These are phyloP conservation scores for Callinectes sapidus DNA, from an alignment of 2,888 invertebrate genomes.

Conservation along the genomic window DNA sequence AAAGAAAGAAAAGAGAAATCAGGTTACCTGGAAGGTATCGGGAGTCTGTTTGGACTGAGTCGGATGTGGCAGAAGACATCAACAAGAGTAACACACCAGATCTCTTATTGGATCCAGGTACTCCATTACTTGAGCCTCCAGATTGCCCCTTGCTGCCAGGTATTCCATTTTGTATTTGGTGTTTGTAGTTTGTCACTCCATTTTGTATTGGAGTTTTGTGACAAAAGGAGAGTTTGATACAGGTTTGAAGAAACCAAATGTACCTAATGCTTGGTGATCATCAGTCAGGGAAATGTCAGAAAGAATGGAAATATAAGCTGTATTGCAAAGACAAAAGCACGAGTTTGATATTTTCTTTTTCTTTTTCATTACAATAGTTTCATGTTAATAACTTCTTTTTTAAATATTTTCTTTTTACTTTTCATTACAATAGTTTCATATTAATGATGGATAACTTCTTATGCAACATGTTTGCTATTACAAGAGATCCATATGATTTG, in stretches of 20 bases:
- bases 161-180: neutral
- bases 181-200: neutral
- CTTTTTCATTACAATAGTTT: too few species aligned
- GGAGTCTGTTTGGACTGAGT: conserved; percentile 54
- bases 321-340: neutral
- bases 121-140: neutral
- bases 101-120: conserved; percentile 23
- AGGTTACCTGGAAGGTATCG: conserved; percentile 62
- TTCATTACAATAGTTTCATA: too few species aligned
- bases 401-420: too few species aligned
- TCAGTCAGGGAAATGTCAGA: neutral
- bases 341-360: neutral
- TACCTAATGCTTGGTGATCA: neutral
- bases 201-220: neutral
- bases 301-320: neutral
- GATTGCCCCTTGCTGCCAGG: neutral
- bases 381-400: too few species aligned
- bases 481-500: neutral
- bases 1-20: conserved; percentile 65
- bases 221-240: neutral
- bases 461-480: neutral
- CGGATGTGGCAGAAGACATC: conserved; percentile 1
- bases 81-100: conserved; percentile 32
- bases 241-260: neutral
- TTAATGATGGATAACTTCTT: too few species aligned